Evolutionary conservation across 1,140 invertebrate genomes (phyloP), one percentile per base, ranked within the genome.

Genomic region (Polypedilum pembai): DNA sequence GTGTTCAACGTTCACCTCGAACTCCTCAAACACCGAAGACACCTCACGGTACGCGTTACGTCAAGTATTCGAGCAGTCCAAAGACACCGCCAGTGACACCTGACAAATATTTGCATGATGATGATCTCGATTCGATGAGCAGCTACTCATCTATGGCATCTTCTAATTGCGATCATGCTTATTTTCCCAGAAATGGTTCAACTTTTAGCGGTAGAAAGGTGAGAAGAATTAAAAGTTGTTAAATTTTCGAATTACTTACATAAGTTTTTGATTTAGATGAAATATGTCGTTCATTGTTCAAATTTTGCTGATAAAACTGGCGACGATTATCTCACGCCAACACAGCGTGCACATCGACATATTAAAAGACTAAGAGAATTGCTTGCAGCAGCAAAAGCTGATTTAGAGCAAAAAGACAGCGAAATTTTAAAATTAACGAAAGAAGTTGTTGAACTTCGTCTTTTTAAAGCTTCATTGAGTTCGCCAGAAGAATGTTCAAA

Each of bases 251-350:
- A n/a, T n/a, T n/a, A n/a, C 24, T 33, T 33, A 33, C 5, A 33
- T 33, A 33, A 33, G 1, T 33, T 33, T 33, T 33, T 33, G 24
- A 33, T 33, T 33, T 33, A 33, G 73, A 89, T 88, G 80, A 90
- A 90, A 77, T 93, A 93, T 80, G 90, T 93, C 40, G 87, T 94
- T 33, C 92, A 94, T 80, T 94, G 92, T 80, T 90, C 90, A 12
- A 88, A 90, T 76, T 88, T 91, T 80, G 87, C 88, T n/a, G 88
- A 87, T 0, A 85, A 89, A 41, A 86, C 88, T 74, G 88, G 87
- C 8, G 88, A 92, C 73, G 91, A 93, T 78, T 94, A 94, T 81
- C 84, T 94, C 24, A 94, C 93, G 56, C 93, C 93, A 3, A 94
- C 93, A 0, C 93, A 95, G 80, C 84, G 92, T 76, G 91, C 92